These are phyloP conservation scores for Hormiphora californensis DNA, from an alignment of 37 sponge, comb jelly and placozoan genomes.

Conservation along the genomic window DNA sequence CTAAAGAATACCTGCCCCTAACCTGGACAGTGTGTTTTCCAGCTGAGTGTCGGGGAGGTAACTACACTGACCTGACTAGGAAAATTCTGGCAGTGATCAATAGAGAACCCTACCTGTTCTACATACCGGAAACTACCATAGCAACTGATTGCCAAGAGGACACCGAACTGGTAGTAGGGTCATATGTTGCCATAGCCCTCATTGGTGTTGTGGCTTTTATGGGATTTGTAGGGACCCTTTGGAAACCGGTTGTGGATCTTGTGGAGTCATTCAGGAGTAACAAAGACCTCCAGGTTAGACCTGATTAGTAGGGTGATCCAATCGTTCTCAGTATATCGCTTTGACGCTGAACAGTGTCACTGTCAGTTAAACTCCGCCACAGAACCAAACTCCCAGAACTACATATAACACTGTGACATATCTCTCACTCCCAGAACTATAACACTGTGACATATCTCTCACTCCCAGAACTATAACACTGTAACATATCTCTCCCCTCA, in stretches of 20 bases:
- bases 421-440: not conserved
- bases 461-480: not conserved
- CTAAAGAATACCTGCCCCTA: no score
- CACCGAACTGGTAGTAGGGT: not conserved
- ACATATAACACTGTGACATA: no score
- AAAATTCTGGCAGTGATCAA: not conserved
- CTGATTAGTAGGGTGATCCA: no score
- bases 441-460: not conserved
- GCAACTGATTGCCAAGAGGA: not conserved
- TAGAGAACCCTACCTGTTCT: not conserved
- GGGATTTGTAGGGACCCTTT: not conserved
- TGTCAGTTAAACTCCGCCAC: no score
- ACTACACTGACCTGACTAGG: not conserved
- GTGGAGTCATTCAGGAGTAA: no score
- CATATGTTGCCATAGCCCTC: slow-evolving; percentile 8
- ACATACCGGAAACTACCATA: not conserved
- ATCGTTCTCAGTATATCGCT: no score
- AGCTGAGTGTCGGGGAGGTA: slow-evolving; percentile 3
- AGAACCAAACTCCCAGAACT: no score
- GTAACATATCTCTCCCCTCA: not conserved
- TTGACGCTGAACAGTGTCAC: no score
- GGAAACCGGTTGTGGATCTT: not conserved
- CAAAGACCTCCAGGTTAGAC: no score
- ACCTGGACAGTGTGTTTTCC: slow-evolving; percentile 50
- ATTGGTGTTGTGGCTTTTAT: not conserved